Percentiles rank a stretch among this genome's conserved stretches.
phyloP scores from a whole-genome alignment of 2,888 invertebrate species.

The Meliscaeva auricollis region DNA sequence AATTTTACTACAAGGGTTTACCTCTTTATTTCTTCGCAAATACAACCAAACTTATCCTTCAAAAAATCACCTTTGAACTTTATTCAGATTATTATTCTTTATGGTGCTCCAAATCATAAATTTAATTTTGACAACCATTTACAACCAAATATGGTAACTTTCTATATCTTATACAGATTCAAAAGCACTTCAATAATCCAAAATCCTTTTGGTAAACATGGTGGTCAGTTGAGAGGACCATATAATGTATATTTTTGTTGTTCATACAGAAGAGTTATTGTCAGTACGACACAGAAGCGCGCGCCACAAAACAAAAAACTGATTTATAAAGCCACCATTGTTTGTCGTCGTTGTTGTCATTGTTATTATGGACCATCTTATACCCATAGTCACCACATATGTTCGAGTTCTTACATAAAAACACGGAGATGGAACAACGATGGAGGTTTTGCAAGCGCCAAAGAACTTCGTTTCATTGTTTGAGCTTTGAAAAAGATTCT shows the following conservation, averaged over 20 bases:
- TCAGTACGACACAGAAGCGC: conserved; percentile 31
- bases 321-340: conserved; percentile 74
- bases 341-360: conserved; percentile 54
- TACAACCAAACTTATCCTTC: conserved; percentile 3
- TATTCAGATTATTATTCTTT: conserved; percentile 3
- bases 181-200: conserved; percentile 9
- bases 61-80: conserved; percentile 33
- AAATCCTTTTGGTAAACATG: conserved; percentile 37
- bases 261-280: conserved; percentile 30
- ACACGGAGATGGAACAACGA: conserved; percentile 20
- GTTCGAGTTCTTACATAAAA: conserved; percentile 20
- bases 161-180: not conserved
- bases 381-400: conserved; percentile 53
- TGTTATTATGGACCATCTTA: conserved; percentile 33
- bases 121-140: conserved; percentile 23
- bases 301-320: conserved; percentile 54
- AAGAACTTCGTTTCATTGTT: conserved; percentile 63
- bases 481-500: conserved; percentile 6
- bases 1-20: too few relatives aligned
- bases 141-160: conserved; percentile 3
- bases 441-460: conserved; percentile 62
- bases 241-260: not conserved
- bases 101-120: conserved; percentile 15
- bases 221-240: conserved; percentile 51
- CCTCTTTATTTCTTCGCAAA: not conserved